Percentiles rank a stretch among this genome's conserved stretches.
Evolutionary conservation across 2,888 invertebrate species (phyloP).

Genomic region (Amphimallon solstitiale): DNA sequence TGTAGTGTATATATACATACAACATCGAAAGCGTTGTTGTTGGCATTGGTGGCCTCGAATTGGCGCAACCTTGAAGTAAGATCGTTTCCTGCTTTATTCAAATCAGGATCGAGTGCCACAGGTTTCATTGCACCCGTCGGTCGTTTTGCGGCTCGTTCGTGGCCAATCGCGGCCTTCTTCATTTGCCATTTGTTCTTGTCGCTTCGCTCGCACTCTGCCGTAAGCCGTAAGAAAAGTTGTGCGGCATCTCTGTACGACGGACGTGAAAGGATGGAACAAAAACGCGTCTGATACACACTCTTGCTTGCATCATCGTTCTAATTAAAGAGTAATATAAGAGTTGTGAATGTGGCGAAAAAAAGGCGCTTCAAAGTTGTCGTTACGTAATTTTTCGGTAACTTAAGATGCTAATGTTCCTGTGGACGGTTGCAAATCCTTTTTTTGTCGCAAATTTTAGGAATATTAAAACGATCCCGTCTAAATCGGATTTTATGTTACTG

Average conservation of each 20-base stretch:
- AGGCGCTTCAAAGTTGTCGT: background rate
- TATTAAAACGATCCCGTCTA: too few species aligned
- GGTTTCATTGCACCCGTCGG: slow-evolving; percentile 36
- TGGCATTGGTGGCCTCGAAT: slow-evolving; percentile 31
- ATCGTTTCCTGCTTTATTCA: slow-evolving; percentile 38
- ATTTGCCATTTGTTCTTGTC: too few species aligned
- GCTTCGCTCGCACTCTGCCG: too few species aligned
- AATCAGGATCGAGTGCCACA: slow-evolving; percentile 33
- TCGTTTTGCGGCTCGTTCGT: slow-evolving; percentile 5
- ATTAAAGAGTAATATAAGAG: slow-evolving; percentile 6
- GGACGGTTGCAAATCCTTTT: too few species aligned
- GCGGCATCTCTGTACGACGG: background rate
- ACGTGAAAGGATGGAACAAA: background rate
- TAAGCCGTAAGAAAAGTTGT: too few species aligned
- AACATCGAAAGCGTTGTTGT: slow-evolving; percentile 20
- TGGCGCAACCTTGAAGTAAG: slow-evolving; percentile 36
- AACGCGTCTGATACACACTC: background rate
- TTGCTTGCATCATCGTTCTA: slow-evolving; percentile 20
- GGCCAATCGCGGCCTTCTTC: too few species aligned
- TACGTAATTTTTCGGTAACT: slow-evolving; percentile 20
- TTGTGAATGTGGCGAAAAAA: slow-evolving; percentile 14
- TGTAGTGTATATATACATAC: too few species aligned
- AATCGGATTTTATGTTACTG: too few species aligned
- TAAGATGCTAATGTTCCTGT: background rate
- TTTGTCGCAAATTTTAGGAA: too few species aligned